Conservation (phyloP, 2,888 invertebrate genomes). For the Andrena camellia region DNA sequence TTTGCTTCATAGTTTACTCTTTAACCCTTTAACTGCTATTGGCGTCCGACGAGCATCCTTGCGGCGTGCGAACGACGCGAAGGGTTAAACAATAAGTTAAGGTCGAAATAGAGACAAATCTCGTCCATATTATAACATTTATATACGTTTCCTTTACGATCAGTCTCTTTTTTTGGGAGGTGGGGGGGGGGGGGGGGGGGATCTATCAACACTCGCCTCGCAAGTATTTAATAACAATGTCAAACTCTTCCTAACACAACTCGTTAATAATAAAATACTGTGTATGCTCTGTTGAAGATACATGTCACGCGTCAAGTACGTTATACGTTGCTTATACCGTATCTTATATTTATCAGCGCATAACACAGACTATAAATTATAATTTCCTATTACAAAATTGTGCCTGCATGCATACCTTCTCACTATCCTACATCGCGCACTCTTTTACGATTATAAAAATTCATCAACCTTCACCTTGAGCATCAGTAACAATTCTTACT, state of each 20-base stretch:
- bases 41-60: too few species aligned
- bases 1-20: neutral
- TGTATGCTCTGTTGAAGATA: conserved; percentile 45
- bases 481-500: conserved; percentile 16
- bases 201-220: conserved; percentile 46
- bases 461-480: conserved; percentile 39
- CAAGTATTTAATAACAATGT: conserved; percentile 44
- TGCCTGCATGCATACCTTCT: neutral
- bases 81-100: conserved; percentile 24
- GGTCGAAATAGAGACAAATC: conserved; percentile 34
- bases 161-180: conserved; percentile 64
- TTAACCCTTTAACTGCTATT: neutral
- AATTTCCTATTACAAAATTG: conserved; percentile 21
- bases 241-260: conserved; percentile 32
- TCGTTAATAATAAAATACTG: conserved; percentile 60
- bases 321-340: conserved; percentile 9
- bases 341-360: conserved; percentile 45
- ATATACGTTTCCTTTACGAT: conserved; percentile 41
- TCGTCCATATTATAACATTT: conserved; percentile 8
- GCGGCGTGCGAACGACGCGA: neutral
- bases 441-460: conserved; percentile 40
- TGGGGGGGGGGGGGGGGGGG: conserved; percentile 41
- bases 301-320: conserved; percentile 11
- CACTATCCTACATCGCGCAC: conserved; percentile 5
- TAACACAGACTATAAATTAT: conserved; percentile 37